These are phyloP conservation scores for Drosophila recens DNA, from an alignment of 2,888 invertebrate genomes.

Conservation along the genomic window DNA sequence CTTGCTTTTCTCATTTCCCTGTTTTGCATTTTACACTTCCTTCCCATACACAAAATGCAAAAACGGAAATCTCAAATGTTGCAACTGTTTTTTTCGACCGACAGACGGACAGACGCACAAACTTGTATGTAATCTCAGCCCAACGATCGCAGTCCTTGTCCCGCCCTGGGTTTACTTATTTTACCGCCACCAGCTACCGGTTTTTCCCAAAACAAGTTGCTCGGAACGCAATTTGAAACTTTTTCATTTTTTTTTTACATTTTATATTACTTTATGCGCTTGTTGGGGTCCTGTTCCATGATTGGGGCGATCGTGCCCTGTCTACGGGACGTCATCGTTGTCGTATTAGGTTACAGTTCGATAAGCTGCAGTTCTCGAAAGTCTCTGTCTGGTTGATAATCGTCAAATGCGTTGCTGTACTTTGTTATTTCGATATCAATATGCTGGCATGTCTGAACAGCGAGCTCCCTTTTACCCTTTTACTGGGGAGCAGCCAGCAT, in stretches of 20 bases:
- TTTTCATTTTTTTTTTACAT: slow-evolving; percentile 11
- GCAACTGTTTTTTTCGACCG: slow-evolving; percentile 48
- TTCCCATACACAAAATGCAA: slow-evolving; percentile 25
- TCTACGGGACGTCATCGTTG: slow-evolving; percentile 53
- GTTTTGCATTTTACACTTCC: slow-evolving; percentile 66
- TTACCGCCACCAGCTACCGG: slow-evolving; percentile 53
- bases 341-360: slow-evolving; percentile 60
- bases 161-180: slow-evolving; percentile 12
- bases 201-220: slow-evolving; percentile 64
- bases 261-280: slow-evolving; percentile 7
- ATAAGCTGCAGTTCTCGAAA: slow-evolving; percentile 25
- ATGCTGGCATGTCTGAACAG: slow-evolving; percentile 44
- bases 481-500: slow-evolving; percentile 45
- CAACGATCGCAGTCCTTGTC: slow-evolving; percentile 32
- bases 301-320: slow-evolving; percentile 59
- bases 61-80: slow-evolving; percentile 74
- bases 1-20: slow-evolving; percentile 16
- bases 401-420: slow-evolving; percentile 32
- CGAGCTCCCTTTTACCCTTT: slow-evolving; percentile 40
- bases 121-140: slow-evolving; percentile 69
- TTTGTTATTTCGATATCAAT: slow-evolving; percentile 31
- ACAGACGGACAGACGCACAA: slow-evolving; percentile 13
- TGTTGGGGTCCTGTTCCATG: slow-evolving; percentile 53
- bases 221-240: slow-evolving; percentile 72
- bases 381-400: slow-evolving; percentile 26